Evolutionary conservation across 35 echinoderm and acorn worm species (phyloP).

Genomic region (Stichopus chloronotus): DNA sequence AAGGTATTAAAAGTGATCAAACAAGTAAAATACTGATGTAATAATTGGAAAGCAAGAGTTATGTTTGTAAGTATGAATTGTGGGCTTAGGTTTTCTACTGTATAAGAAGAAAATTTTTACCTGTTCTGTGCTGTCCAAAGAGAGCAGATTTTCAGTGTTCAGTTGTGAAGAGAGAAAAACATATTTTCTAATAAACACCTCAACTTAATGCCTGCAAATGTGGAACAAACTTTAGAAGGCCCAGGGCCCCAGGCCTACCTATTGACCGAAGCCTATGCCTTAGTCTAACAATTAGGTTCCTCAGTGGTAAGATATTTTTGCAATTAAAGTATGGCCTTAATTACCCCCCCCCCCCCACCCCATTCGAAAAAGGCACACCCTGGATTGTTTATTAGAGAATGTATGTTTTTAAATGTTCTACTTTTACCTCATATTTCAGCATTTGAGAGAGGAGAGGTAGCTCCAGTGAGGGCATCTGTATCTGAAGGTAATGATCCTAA

Average conservation of each 20-base stretch:
- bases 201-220: no score
- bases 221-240: no score
- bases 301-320: conserved; percentile 11
- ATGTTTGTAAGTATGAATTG: neutral
- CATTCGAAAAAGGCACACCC: neutral
- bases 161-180: no score
- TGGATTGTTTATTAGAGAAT: conserved; percentile 4
- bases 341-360: neutral
- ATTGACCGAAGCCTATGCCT: neutral
- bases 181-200: no score
- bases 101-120: conserved; percentile 5
- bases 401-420: neutral
- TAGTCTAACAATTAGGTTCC: neutral
- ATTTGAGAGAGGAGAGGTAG: neutral
- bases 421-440: conserved; percentile 22
- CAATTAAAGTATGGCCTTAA: conserved; percentile 1
- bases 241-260: neutral
- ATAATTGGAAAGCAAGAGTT: neutral
- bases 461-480: neutral
- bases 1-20: neutral
- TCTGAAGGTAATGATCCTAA: neutral
- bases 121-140: conserved; percentile 14
- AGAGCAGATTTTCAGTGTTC: neutral
- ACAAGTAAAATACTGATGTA: neutral
- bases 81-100: neutral